Conservation (phyloP, 2,113 vertebrate genomes). For the Holacanthus passer region DNA sequence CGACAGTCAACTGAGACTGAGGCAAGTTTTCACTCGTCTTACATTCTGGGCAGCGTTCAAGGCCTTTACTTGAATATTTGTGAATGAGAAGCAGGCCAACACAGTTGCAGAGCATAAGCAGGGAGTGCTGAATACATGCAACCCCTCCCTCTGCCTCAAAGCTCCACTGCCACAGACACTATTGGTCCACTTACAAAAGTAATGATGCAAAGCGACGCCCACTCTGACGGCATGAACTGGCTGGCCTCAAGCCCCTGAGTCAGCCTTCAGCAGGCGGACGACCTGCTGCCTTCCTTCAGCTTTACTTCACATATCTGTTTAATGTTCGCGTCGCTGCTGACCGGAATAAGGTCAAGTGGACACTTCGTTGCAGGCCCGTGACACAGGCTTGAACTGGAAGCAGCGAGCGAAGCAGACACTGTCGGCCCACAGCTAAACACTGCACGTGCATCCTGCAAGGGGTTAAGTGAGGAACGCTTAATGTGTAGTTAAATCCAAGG, state of each 20-base stretch:
- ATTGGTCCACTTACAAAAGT: conserved; percentile 16
- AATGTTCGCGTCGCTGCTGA: conserved; percentile 24
- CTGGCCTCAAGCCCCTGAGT: conserved; percentile 25
- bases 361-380: conserved; percentile 23
- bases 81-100: conserved; percentile 35
- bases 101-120: conserved; percentile 17
- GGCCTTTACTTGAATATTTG: conserved; percentile 37
- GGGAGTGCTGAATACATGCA: conserved; percentile 6
- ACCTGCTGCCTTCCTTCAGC: conserved; percentile 22
- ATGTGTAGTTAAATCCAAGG: conserved; percentile 38
- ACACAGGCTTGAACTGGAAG: conserved; percentile 1
- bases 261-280: conserved; percentile 8
- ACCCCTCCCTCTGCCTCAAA: conserved; percentile 4
- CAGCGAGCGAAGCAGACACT: conserved; percentile 1
- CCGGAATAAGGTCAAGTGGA: conserved; percentile 33
- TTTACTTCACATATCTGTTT: conserved; percentile 32
- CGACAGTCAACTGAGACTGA: conserved; percentile 24
- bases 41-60: conserved; percentile 48
- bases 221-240: conserved; percentile 42
- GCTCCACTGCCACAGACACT: neutral
- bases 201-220: conserved; percentile 36
- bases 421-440: conserved; percentile 2
- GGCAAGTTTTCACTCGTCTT: conserved; percentile 68
- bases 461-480: conserved; percentile 41
- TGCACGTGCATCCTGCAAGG: conserved; percentile 13